Percentiles rank a stretch among this genome's conserved stretches.
Conservation (phyloP, 2,888 invertebrate genomes). For the Brassicogethes aeneus region DNA sequence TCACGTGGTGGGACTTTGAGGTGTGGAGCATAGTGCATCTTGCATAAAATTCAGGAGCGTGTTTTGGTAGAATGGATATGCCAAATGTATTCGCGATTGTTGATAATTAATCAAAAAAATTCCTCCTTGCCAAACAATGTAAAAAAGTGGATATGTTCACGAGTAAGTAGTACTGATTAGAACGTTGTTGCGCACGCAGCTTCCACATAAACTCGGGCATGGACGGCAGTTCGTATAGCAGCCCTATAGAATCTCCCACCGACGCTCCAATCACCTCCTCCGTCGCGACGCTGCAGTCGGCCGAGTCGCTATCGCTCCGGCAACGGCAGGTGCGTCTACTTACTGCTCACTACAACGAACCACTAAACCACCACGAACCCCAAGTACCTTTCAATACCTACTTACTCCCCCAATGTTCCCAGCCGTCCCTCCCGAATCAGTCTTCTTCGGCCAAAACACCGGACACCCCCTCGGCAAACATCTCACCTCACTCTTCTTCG, state of each 20-base stretch:
- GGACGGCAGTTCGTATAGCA: conserved; percentile 68
- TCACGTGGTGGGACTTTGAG: too few relatives aligned
- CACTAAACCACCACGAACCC: conserved; percentile 20
- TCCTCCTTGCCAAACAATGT: too few relatives aligned
- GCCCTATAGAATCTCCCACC: conserved; percentile 69
- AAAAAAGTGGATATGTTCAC: too few relatives aligned
- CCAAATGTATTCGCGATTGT: too few relatives aligned
- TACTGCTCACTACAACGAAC: conserved; percentile 33
- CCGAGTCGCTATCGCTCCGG: conserved; percentile 47
- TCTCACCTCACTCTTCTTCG: conserved; percentile 37
- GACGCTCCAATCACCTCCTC: conserved; percentile 61
- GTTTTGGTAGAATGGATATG: too few relatives aligned
- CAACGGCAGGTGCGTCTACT: conserved; percentile 41
- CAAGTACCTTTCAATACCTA: not conserved
- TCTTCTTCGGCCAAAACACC: conserved; percentile 46
- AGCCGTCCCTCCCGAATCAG: conserved; percentile 12
- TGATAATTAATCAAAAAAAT: too few relatives aligned
- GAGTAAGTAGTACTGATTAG: conserved; percentile 27
- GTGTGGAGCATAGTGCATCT: too few relatives aligned
- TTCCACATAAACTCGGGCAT: conserved; percentile 74
- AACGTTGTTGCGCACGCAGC: conserved; percentile 45
- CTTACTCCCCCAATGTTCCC: conserved; percentile 14
- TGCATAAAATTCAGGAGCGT: too few relatives aligned
- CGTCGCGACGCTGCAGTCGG: conserved; percentile 56
- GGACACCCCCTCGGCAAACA: conserved; percentile 60